phyloP scores from a whole-genome alignment of 2,797 vertebrate species.

The Urophycis tenuis region DNA sequence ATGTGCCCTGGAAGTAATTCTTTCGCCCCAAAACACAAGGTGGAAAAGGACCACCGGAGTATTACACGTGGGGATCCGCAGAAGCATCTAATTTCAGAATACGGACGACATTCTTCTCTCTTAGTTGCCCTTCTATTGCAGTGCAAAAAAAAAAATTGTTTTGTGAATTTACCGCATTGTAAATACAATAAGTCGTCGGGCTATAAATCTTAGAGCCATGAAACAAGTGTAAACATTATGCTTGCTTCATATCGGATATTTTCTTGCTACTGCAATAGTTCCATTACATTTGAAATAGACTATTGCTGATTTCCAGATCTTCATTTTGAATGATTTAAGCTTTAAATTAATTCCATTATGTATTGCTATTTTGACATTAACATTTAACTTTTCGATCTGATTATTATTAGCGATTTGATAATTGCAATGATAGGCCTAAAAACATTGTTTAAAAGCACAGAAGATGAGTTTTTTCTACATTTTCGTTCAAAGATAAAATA shows the following conservation, averaged over 20 bases:
- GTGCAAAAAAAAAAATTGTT: background rate
- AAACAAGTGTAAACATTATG: background rate
- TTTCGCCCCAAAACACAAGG: constrained; percentile 58
- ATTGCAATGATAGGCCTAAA: background rate
- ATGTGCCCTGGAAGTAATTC: constrained; percentile 79
- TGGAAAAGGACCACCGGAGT: constrained; percentile 50
- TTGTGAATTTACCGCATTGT: background rate
- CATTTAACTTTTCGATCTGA: background rate
- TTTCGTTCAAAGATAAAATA: constrained; percentile 6
- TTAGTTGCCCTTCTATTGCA: background rate
- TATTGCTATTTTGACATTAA: background rate
- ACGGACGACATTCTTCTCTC: background rate
- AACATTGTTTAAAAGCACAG: background rate
- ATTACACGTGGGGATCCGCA: constrained; percentile 51
- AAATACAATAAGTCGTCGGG: background rate
- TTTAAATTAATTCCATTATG: background rate
- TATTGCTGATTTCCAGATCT: background rate
- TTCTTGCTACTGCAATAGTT: background rate
- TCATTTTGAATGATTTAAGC: background rate
- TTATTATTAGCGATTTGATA: background rate
- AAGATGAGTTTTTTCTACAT: background rate
- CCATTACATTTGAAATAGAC: background rate
- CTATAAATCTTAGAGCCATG: background rate
- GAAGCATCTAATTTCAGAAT: constrained; percentile 6
- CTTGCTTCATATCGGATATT: background rate